Evolutionary conservation across 2,113 vertebrate species (phyloP).

Genomic region (Lampris megalopsis): DNA sequence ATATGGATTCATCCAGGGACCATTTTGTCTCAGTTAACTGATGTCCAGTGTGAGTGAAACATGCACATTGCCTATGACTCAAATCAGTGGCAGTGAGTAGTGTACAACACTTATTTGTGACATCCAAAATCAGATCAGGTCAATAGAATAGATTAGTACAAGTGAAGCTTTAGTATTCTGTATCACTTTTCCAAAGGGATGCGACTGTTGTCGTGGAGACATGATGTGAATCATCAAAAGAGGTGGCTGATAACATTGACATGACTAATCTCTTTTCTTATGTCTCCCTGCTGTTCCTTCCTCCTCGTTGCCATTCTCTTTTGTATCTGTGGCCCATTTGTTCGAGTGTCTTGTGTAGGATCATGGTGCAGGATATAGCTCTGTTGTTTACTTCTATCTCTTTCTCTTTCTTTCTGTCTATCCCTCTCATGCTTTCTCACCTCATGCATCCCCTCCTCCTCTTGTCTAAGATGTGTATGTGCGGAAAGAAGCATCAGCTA

Average conservation of each 20-base stretch:
- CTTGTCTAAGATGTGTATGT: conserved; percentile 79
- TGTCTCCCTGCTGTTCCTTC: conserved; percentile 68
- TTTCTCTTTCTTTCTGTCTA: conserved; percentile 45
- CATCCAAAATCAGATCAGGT: conserved; percentile 56
- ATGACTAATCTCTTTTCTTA: conserved; percentile 83
- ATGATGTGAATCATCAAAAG: conserved; percentile 83
- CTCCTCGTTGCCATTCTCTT: conserved; percentile 68
- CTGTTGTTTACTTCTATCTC: conserved; percentile 43
- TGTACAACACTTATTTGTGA: conserved; percentile 50
- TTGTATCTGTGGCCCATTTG: conserved; percentile 71
- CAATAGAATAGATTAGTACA: conserved; percentile 66
- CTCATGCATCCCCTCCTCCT: conserved; percentile 73
- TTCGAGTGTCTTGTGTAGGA: conserved; percentile 67
- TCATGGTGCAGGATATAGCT: conserved; percentile 42
- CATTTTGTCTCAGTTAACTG: conserved; percentile 22
- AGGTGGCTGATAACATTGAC: conserved; percentile 86
- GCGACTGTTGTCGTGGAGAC: conserved; percentile 77
- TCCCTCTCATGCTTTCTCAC: conserved; percentile 68
- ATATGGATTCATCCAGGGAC: conserved; percentile 5
- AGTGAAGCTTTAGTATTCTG: conserved; percentile 60
- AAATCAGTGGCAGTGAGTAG: conserved; percentile 29
- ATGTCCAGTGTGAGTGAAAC: conserved; percentile 28
- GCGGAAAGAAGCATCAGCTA: conserved; percentile 77
- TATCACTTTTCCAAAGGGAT: conserved; percentile 63
- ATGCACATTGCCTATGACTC: conserved; percentile 24